Conservation (phyloP, 2,888 invertebrate genomes). For the Hypomecis punctinalis region DNA sequence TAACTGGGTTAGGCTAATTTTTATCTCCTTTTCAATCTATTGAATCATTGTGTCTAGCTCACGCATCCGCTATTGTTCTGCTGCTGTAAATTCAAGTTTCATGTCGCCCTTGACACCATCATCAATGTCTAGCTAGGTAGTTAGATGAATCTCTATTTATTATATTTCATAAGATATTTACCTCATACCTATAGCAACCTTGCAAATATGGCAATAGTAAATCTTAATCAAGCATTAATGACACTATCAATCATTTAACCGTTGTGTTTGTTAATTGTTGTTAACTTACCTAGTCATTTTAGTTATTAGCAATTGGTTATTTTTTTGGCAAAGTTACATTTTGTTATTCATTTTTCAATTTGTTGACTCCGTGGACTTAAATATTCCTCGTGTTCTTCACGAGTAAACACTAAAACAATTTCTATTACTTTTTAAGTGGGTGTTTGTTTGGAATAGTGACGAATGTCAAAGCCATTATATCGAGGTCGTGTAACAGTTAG, state of each 20-base stretch:
- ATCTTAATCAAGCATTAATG: too few species aligned
- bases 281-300: too few species aligned
- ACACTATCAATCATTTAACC: too few species aligned
- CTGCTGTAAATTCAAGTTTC: constrained; percentile 28
- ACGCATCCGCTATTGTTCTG: constrained; percentile 36
- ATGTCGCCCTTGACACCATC: constrained; percentile 36
- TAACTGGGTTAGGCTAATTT: constrained; percentile 46
- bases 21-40: constrained; percentile 45
- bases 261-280: too few species aligned
- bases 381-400: constrained; percentile 16
- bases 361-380: background rate
- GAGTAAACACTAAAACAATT: constrained; percentile 23
- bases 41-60: constrained; percentile 30
- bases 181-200: background rate
- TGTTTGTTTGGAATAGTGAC: constrained; percentile 35
- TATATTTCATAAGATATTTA: background rate
- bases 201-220: background rate
- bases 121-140: constrained; percentile 19
- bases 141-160: constrained; percentile 1
- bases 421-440: constrained; percentile 34
- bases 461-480: constrained; percentile 63
- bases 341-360: too few species aligned
- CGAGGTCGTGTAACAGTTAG: constrained; percentile 77
- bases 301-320: too few species aligned
- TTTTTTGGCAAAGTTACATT: too few species aligned